Evolutionary conservation across 1,140 invertebrate genomes (phyloP).

Genomic region (Muscidifurax raptorellus): DNA sequence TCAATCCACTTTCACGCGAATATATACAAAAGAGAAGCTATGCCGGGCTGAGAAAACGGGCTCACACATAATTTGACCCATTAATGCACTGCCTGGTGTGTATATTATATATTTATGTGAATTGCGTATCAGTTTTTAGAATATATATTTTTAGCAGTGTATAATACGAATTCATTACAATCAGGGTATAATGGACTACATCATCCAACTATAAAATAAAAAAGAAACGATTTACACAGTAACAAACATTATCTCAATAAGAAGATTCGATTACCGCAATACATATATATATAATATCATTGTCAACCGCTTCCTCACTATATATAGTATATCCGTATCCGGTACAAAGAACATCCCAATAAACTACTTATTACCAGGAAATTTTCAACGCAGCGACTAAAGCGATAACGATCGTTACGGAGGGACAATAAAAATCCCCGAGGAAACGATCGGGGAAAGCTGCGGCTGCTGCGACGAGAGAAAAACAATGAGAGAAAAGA

Average conservation of each 20-base stretch:
- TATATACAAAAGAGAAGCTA: constrained; percentile 3
- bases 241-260: too few relatives aligned
- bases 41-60: constrained; percentile 1
- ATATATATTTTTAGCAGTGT: too few relatives aligned
- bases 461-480: neutral
- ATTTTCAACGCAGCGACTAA: constrained; percentile 13
- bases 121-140: too few relatives aligned
- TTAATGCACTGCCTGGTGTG: neutral
- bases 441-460: constrained; percentile 26
- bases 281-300: too few relatives aligned
- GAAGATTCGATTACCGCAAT: too few relatives aligned
- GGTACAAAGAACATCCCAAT: constrained; percentile 8
- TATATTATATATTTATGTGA: neutral
- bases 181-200: too few relatives aligned
- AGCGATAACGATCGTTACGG: constrained; percentile 36
- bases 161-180: too few relatives aligned
- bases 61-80: neutral
- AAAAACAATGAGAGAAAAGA: constrained; percentile 36
- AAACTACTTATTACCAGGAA: constrained; percentile 37
- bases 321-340: too few relatives aligned
- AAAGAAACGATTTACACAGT: too few relatives aligned
- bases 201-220: too few relatives aligned
- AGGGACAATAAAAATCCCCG: constrained; percentile 22
- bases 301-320: too few relatives aligned
- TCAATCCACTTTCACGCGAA: constrained; percentile 28